A percentile compares a stretch with the other conserved stretches of the same genome.
phyloP scores from a whole-genome alignment of 2,113 vertebrate genomes.

The Bos javanicus region DNA sequence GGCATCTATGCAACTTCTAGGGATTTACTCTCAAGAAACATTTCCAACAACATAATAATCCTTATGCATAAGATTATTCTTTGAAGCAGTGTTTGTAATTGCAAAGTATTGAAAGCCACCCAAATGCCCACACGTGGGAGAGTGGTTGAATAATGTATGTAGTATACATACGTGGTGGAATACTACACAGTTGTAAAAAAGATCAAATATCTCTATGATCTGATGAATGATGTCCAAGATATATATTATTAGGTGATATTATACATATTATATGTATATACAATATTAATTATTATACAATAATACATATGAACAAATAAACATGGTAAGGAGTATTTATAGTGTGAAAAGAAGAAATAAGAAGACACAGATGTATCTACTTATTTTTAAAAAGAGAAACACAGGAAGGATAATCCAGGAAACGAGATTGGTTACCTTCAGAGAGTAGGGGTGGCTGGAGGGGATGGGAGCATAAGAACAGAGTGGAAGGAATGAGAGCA shows the following conservation, averaged over 20 bases:
- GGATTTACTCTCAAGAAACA: neutral
- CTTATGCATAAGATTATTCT: neutral
- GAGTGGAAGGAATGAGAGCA: neutral
- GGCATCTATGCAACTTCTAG: neutral
- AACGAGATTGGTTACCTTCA: neutral
- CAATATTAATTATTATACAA: neutral
- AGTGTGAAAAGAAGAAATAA: neutral
- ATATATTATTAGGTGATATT: neutral
- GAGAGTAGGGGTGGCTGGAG: neutral
- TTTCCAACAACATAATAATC: neutral
- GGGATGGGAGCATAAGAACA: neutral
- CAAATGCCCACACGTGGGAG: neutral
- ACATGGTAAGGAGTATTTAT: neutral
- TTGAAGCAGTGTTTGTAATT: neutral
- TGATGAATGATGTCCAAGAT: neutral
- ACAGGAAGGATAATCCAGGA: neutral
- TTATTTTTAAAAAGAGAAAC: neutral
- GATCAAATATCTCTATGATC: neutral
- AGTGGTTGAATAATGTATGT: neutral
- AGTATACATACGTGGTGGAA: neutral
- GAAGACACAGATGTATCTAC: neutral
- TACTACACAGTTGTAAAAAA: neutral
- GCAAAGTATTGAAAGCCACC: neutral
- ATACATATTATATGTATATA: neutral
- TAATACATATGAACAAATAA: neutral